Evolutionary conservation across 2,113 vertebrate genomes (phyloP), one percentile per base, ranked within the genome.

Genomic region (Vidua chalybeata): DNA sequence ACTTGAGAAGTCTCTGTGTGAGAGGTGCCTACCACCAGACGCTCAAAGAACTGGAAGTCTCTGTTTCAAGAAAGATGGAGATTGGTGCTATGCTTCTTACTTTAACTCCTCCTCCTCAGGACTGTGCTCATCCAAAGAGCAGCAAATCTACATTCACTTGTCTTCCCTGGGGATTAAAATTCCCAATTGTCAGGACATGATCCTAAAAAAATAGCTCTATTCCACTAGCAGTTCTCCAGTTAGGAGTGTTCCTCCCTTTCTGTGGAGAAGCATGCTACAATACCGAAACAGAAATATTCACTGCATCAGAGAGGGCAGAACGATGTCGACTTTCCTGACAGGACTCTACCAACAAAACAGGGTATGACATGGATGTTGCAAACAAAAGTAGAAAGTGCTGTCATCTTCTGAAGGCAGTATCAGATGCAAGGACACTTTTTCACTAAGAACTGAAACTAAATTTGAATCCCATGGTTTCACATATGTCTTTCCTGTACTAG

Each of bases 301-400:
- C n/a, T 51, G 15, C 11, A 51, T 49, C 13, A 68, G 26, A 48
- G 18, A 63, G 35, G 33, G 43, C 28, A 91, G 39, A 90, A 46
- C 0, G 0, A 35, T 68, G 21, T 2, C 30, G 75, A 80, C 59
- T 31, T 71, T 86, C 68, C 46, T 7, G 1, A 66, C 31, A 71
- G n/a, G 26, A 18, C n/a, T 77, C 31, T 26, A 84, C 21, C 43
- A 88, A 46, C 14, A 52, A 54, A 92, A 75, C 22, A 15, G 16
- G 16, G 19, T 1, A 6, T 24, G 24, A 49, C 1, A 1, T 2
- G 3, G 26, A 68, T 27, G 15, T 26, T 12, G 43, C 37, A 58
- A 84, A 71, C 10, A 26, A 33, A 83, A 68, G 31, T 13, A 16
- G 24, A 23, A 72, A 84, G 35, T 21, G 19, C 18, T 61, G 37